These are phyloP conservation scores for Girardinus metallicus DNA, from an alignment of 2,797 vertebrate genomes.

Conservation along the genomic window DNA sequence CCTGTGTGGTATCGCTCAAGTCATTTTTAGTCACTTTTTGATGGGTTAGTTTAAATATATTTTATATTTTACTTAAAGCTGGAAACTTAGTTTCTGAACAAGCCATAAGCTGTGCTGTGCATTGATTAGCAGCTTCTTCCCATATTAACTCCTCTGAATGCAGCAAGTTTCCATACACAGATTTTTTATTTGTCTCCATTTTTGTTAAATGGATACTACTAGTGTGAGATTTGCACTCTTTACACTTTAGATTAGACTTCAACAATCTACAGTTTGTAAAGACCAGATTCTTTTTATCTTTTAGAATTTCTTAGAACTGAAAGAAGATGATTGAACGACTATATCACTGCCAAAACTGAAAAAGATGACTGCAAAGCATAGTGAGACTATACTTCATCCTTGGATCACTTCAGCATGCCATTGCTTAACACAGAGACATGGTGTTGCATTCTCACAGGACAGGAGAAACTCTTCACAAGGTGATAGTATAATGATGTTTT, in stretches of 20 bases:
- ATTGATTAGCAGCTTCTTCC: background rate
- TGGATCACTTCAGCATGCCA: background rate
- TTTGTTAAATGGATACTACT: background rate
- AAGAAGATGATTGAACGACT: background rate
- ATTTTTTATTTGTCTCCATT: background rate
- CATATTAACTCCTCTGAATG: background rate
- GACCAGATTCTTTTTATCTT: background rate
- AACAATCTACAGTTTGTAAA: background rate
- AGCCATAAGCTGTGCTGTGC: background rate
- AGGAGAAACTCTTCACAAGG: constrained; percentile 20
- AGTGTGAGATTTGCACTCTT: background rate
- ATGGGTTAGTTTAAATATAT: no score
- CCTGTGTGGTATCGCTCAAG: background rate
- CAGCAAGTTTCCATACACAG: background rate
- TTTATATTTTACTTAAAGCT: background rate
- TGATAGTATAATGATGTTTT: constrained; percentile 38
- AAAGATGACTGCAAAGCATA: background rate
- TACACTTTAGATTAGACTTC: background rate
- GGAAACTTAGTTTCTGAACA: background rate
- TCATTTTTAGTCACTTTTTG: background rate
- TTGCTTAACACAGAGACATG: background rate
- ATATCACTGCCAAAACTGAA: background rate
- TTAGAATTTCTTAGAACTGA: background rate
- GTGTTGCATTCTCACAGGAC: background rate
- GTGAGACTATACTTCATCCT: background rate